Conservation (phyloP, 2,113 vertebrate genomes). For the Scomber japonicus region DNA sequence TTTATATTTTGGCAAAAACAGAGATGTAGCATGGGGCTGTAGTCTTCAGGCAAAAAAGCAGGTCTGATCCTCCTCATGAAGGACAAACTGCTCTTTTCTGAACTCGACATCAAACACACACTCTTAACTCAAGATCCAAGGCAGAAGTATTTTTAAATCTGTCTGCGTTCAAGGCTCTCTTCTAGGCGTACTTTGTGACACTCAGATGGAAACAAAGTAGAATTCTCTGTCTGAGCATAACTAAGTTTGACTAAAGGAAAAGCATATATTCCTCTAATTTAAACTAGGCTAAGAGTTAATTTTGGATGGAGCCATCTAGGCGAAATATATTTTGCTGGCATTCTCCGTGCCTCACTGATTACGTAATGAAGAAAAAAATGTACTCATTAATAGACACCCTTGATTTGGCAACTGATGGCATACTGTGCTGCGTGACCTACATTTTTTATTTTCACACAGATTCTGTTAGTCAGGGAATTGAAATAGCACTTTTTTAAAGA, state of each 20-base stretch:
- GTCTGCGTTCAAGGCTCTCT: slow-evolving; percentile 31
- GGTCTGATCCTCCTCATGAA: slow-evolving; percentile 40
- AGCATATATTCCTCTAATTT: slow-evolving; percentile 47
- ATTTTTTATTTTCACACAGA: slow-evolving; percentile 60
- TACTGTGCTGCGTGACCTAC: slow-evolving; percentile 65
- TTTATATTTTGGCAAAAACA: slow-evolving; percentile 52
- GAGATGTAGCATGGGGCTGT: neutral
- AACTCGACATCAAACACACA: slow-evolving; percentile 59
- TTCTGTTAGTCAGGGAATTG: slow-evolving; percentile 2
- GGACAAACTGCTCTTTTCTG: slow-evolving; percentile 59
- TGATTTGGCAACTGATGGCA: slow-evolving; percentile 71
- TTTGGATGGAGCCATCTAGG: slow-evolving; percentile 66
- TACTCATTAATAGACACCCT: slow-evolving; percentile 72
- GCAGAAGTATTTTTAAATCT: slow-evolving; percentile 65
- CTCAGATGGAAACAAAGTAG: slow-evolving; percentile 14
- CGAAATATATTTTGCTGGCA: slow-evolving; percentile 51
- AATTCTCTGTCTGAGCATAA: slow-evolving; percentile 31
- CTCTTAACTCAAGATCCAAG: slow-evolving; percentile 27
- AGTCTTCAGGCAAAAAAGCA: slow-evolving; percentile 24
- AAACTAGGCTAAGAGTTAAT: slow-evolving; percentile 72
- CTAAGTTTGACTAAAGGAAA: slow-evolving; percentile 13
- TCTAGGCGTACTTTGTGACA: neutral
- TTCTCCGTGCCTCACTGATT: slow-evolving; percentile 52
- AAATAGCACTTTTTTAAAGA: slow-evolving; percentile 39
- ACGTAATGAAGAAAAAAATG: slow-evolving; percentile 35